These are phyloP conservation scores for Molothrus ater DNA, from an alignment of 2,797 vertebrate species.

Conservation along the genomic window DNA sequence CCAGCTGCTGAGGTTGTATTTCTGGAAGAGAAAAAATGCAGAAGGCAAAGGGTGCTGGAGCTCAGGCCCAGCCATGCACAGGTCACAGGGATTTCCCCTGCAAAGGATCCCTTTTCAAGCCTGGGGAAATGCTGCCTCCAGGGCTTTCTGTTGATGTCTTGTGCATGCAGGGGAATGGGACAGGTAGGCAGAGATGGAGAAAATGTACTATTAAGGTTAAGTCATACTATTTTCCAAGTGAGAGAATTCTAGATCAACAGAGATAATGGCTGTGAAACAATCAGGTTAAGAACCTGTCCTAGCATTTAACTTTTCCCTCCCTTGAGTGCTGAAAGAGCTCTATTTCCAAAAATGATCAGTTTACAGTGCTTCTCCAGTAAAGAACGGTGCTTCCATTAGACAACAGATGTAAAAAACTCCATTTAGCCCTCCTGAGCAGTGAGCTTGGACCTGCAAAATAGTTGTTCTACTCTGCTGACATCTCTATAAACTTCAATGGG, in stretches of 20 bases:
- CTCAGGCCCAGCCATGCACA: accelerated
- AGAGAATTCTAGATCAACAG: not conserved
- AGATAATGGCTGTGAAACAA: not conserved
- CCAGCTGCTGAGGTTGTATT: not conserved
- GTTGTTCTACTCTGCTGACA: not conserved
- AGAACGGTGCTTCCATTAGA: not conserved
- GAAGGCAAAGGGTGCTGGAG: not conserved
- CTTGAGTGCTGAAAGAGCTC: not conserved
- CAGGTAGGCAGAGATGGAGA: not conserved
- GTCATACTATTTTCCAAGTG: not conserved
- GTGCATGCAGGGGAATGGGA: not conserved
- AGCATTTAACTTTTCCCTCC: not conserved
- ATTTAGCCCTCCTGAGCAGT: not conserved
- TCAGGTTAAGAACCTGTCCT: not conserved
- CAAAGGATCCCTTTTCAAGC: accelerated
- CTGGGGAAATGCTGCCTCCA: not conserved
- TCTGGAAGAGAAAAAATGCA: not conserved
- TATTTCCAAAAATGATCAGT: not conserved
- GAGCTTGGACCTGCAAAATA: not conserved
- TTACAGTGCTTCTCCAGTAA: not conserved
- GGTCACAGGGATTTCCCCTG: accelerated
- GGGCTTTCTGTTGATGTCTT: not conserved
- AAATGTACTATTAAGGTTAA: not conserved
- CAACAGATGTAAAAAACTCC: not conserved
- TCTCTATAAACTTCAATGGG: not conserved